These are phyloP conservation scores for Acrocephalus scirpaceus DNA, from an alignment of 2,797 vertebrate species.

Conservation along the genomic window DNA sequence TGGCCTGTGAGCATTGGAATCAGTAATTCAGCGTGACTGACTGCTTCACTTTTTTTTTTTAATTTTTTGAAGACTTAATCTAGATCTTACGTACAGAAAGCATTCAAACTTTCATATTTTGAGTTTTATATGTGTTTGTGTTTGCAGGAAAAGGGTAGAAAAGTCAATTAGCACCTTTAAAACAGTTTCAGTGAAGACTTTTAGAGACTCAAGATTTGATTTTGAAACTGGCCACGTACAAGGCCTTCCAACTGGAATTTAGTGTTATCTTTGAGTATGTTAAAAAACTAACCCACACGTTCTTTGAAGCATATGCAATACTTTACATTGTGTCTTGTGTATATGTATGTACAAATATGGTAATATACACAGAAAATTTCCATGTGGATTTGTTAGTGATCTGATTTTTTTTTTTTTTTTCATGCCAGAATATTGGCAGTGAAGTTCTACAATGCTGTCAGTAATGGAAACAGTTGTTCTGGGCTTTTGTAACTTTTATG, in stretches of 20 bases:
- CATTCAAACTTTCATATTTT: neutral
- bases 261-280: neutral
- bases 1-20: rapidly evolving
- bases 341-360: neutral
- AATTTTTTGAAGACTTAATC: neutral
- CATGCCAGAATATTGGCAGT: neutral
- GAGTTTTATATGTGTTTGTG: neutral
- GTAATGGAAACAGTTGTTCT: neutral
- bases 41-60: neutral
- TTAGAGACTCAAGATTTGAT: neutral
- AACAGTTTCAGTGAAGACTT: neutral
- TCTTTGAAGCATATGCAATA: neutral
- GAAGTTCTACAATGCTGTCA: neutral
- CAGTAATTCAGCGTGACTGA: neutral
- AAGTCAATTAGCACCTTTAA: neutral
- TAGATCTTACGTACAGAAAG: neutral
- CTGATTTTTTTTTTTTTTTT: neutral
- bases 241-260: neutral
- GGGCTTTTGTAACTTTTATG: neutral
- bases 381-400: neutral
- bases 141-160: neutral
- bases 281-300: neutral
- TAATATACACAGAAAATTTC: neutral
- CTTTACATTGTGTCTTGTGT: neutral
- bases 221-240: neutral